phyloP scores from a whole-genome alignment of 1,140 invertebrate species.

The Pseudomyrmex sp. region DNA sequence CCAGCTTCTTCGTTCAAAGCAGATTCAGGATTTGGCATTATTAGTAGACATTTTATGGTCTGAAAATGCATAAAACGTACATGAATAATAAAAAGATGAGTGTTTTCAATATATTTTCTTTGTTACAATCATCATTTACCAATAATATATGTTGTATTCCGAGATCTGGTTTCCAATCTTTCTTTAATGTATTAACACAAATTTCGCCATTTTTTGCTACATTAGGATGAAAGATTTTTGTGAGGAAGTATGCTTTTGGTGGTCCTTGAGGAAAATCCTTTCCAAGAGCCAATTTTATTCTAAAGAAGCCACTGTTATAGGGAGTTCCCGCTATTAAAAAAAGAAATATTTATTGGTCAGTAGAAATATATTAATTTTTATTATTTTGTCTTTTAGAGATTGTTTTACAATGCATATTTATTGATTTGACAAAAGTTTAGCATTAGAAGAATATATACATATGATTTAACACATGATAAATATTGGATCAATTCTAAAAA shows the following conservation, averaged over 20 bases:
- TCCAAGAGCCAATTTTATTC: slow-evolving; percentile 95
- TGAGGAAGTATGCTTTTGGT: slow-evolving; percentile 97
- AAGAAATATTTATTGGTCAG: too few relatives aligned
- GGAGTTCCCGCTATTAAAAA: slow-evolving; percentile 91
- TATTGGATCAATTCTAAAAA: too few relatives aligned
- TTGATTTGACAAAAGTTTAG: too few relatives aligned
- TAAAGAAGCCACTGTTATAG: slow-evolving; percentile 93
- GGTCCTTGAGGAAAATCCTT: slow-evolving; percentile 97
- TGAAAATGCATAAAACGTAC: slow-evolving; percentile 76
- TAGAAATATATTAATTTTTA: slow-evolving; percentile 4
- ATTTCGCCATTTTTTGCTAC: slow-evolving; percentile 97
- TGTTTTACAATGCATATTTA: too few relatives aligned
- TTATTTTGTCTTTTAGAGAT: background rate
- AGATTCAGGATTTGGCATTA: slow-evolving; percentile 97
- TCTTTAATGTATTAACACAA: slow-evolving; percentile 98
- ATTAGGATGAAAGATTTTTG: slow-evolving; percentile 99
- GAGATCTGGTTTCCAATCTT: slow-evolving; percentile 98
- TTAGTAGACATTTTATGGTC: slow-evolving; percentile 96
- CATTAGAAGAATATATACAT: too few relatives aligned
- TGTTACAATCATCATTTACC: slow-evolving; percentile 85
- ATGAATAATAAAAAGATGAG: slow-evolving; percentile 21
- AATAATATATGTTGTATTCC: slow-evolving; percentile 98
- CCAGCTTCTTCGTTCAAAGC: slow-evolving; percentile 97
- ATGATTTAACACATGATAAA: too few relatives aligned
- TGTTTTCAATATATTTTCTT: slow-evolving; percentile 17